Evolutionary conservation across 2,888 invertebrate species (phyloP), one percentile per base, ranked within the genome.

Genomic region (Cephus runcator): DNA sequence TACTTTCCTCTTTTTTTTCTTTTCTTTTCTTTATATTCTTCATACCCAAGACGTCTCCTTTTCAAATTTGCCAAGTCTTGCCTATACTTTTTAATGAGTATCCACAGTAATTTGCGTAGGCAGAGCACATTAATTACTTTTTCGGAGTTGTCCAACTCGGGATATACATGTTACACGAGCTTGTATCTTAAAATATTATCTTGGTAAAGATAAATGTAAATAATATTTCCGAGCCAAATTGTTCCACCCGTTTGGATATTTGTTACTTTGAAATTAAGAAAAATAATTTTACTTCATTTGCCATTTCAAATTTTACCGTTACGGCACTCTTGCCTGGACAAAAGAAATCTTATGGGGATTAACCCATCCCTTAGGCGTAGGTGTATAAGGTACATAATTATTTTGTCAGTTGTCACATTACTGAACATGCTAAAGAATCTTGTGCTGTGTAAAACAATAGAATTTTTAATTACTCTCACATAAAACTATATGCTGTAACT

Each of bases 11-110:
- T 71, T 34, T 12, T 31, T 15, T 23, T 71, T 71, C 12, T 35
- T 12, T 35, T 35, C 12, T 34, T 71, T 71, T 71, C 30, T 34
- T 33, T 15, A 23, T 15, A 71, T 33, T 71, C 34, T n/a, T 4
- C 30, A 33, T 31, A 34, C 15, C 31, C 34, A 15, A 71, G 73
- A 71, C 9, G 11, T 75, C 33, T 69, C n/a, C 34, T 33, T 74
- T 73, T 73, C 31, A 68, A 76, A 75, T 78, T 75, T 79, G 76
- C 75, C 78, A 80, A 78, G 73, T 78, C 76, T 77, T 73, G 78
- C 79, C 75, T 78, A 69, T 75, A 69, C 35, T 71, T 77, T 81
- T 81, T 80, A 81, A 81, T 78, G 78, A 81, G 77, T 35, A 30
- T 75, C 40, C 56, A 12, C 73, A 12, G 68, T n/a, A 56, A 69